These are phyloP conservation scores for Syrmaticus mikado DNA, from an alignment of 2,113 vertebrate genomes.

Conservation along the genomic window DNA sequence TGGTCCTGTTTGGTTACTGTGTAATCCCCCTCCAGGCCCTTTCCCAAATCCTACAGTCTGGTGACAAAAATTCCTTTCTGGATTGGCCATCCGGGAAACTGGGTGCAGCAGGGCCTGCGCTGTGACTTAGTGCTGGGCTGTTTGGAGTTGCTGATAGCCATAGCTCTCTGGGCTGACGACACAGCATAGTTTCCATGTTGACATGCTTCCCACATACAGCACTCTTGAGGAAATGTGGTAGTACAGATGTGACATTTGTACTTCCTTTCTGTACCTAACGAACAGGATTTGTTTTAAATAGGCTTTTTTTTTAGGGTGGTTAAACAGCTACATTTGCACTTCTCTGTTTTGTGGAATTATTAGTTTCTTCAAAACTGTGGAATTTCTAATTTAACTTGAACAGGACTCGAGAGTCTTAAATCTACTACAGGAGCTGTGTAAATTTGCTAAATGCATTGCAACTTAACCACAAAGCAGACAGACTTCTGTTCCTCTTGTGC, in stretches of 20 bases:
- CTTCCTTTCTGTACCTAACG: background rate
- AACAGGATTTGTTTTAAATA: background rate
- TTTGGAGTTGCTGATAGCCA: background rate
- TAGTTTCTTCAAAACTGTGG: background rate
- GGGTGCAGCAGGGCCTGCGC: background rate
- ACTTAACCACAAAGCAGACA: background rate
- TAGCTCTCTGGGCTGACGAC: background rate
- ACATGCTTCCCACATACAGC: background rate
- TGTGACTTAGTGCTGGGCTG: background rate
- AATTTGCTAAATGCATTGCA: background rate
- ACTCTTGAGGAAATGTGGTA: background rate
- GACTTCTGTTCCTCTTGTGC: background rate
- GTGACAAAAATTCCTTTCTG: background rate
- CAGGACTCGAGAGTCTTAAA: background rate
- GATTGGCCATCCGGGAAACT: background rate
- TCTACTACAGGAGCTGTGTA: background rate
- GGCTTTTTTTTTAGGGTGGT: background rate
- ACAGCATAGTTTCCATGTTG: background rate
- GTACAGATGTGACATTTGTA: background rate
- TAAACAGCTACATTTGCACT: background rate
- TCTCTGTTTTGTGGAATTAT: background rate
- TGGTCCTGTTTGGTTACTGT: background rate
- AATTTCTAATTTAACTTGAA: background rate
- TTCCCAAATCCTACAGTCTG: background rate
- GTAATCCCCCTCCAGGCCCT: background rate